A percentile compares a stretch with the other conserved stretches of the same genome.
These are phyloP conservation scores for Xyrichtys novacula DNA, from an alignment of 2,797 vertebrate genomes.

Conservation along the genomic window DNA sequence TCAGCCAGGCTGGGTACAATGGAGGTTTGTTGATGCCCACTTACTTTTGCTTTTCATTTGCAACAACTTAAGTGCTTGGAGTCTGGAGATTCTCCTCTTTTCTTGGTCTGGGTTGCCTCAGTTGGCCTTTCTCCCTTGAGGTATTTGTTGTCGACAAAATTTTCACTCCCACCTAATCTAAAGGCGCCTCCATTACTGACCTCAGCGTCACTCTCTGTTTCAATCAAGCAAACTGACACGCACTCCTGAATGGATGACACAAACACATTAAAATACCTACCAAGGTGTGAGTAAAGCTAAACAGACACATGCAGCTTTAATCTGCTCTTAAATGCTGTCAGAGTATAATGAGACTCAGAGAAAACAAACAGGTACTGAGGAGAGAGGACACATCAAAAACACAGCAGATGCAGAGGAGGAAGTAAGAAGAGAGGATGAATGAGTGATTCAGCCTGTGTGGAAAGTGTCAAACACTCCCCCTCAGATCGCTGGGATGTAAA, in stretches of 20 bases:
- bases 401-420: slow-evolving; percentile 18
- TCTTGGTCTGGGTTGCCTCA: slow-evolving; percentile 21
- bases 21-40: no score
- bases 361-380: slow-evolving; percentile 41
- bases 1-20: background rate
- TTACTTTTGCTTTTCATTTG: background rate
- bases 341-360: slow-evolving; percentile 35
- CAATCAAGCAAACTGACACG: slow-evolving; percentile 13
- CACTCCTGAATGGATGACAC: slow-evolving; percentile 5
- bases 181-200: slow-evolving; percentile 37
- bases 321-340: slow-evolving; percentile 45
- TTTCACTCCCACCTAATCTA: slow-evolving; percentile 52
- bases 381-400: slow-evolving; percentile 9
- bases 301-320: slow-evolving; percentile 31
- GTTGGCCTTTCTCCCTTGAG: slow-evolving; percentile 2
- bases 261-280: slow-evolving; percentile 21
- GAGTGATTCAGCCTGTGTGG: slow-evolving; percentile 32
- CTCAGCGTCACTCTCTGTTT: slow-evolving; percentile 31
- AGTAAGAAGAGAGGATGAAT: slow-evolving; percentile 24
- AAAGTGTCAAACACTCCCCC: slow-evolving; percentile 61
- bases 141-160: slow-evolving; percentile 51
- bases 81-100: background rate
- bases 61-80: background rate
- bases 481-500: slow-evolving; percentile 34
- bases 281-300: background rate